Base-by-base conservation (phyloP, 2,888 invertebrate genomes). In the Trissolcus japonicus region DNA sequence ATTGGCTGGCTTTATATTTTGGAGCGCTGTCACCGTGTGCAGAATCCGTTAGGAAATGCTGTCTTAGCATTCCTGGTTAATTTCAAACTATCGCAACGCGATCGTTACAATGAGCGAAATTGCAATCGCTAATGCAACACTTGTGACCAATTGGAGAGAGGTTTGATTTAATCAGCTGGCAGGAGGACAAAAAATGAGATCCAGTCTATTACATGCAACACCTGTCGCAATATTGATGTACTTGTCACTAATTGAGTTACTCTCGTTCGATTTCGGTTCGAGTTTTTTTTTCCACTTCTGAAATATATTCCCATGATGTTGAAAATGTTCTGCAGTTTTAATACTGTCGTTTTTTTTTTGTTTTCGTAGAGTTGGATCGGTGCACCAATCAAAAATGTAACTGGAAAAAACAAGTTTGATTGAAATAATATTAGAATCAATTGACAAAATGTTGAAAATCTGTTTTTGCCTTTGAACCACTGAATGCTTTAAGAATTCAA, bases 1-100 rank as follows among this genome's bases (percentile, higher is more conserved):
- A 66, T 61, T 61, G 53, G 41, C 54, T 66, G 55, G 55, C 59
- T 73, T 41, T 35, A 35, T 35, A 60, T 73, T 73, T 61, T 54
- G 55, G 66, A 73, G 25, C 59, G 57, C 40, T 72, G 21, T 6
- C 69, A 56, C 59, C 43, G 50, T 17, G 14, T 3, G 7, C 13
- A 43, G 14, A 43, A 43, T 50, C 51, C 25, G 25, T 25, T 25
- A 21, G 51, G 53, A 21, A 67, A 59, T 46, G 21, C 46, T 40
- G 29, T 46, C 60, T 53, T 29, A 14, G 54, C 40, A 68, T 60
- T 60, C 60, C 43, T 54, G 19, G 51, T 43, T 59, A 53, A 67
- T 59, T 67, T 67, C 43, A 43, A 29, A 59, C 25, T 35, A 35
- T 35, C 6, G 35, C 21, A 16, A 46, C 46, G 43, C 16, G 43